Evolutionary conservation across 2,113 vertebrate species (phyloP).

Genomic region (Oreochromis spilurus): DNA sequence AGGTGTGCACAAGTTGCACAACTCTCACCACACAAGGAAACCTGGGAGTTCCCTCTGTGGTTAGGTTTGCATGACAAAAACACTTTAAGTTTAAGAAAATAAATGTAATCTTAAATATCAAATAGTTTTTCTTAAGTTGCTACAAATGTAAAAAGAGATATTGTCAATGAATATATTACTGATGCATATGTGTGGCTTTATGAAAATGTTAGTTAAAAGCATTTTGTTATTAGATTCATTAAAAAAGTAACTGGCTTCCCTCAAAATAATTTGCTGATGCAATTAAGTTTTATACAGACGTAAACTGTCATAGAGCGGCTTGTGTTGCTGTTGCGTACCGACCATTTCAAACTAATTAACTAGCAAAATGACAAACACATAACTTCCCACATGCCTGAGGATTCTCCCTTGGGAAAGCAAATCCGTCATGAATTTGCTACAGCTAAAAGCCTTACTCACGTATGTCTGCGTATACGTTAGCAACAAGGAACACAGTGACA

Average conservation of each 20-base stretch:
- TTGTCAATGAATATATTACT: not conserved
- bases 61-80: not conserved
- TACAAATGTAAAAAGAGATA: not conserved
- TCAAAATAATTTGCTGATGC: not conserved
- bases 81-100: not conserved
- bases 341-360: not conserved
- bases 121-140: not conserved
- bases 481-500: not conserved
- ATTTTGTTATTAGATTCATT: not conserved
- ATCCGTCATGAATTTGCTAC: not conserved
- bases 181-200: not conserved
- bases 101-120: not conserved
- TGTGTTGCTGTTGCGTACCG: not conserved
- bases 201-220: not conserved
- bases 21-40: not conserved
- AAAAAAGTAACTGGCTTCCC: not conserved
- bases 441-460: not conserved
- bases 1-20: not conserved
- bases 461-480: not conserved
- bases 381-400: not conserved
- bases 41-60: not conserved
- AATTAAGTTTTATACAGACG: not conserved
- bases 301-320: not conserved
- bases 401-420: not conserved
- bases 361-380: not conserved